These are phyloP conservation scores for Xestoiulus laeticollis DNA, from an alignment of 2,888 invertebrate species.

Conservation along the genomic window DNA sequence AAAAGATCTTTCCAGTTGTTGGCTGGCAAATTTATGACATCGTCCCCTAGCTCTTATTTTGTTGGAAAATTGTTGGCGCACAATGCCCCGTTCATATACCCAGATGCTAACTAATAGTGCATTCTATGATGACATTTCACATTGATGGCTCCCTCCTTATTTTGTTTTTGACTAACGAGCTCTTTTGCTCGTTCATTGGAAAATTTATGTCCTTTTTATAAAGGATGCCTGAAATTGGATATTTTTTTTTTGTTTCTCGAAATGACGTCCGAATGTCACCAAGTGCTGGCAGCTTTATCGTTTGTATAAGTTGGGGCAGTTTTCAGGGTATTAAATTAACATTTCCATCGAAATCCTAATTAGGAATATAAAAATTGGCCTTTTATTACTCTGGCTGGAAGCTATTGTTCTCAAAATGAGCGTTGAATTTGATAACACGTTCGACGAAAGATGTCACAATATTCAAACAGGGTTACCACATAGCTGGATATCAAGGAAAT, in stretches of 20 bases:
- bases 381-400: too few relatives aligned
- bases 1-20: conserved; percentile 26
- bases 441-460: too few relatives aligned
- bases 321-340: not conserved
- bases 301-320: not conserved
- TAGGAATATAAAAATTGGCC: not conserved
- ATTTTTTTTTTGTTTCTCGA: not conserved
- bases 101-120: conserved; percentile 5
- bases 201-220: not conserved
- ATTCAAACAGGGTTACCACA: too few relatives aligned
- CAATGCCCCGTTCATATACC: conserved; percentile 17
- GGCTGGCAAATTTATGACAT: not conserved
- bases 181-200: not conserved
- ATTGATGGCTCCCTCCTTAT: not conserved
- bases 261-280: not conserved
- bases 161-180: conserved; percentile 26
- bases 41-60: not conserved
- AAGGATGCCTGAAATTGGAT: conserved; percentile 1
- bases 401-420: too few relatives aligned
- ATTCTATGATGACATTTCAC: conserved; percentile 5
- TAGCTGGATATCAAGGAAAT: too few relatives aligned
- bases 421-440: too few relatives aligned
- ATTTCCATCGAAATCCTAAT: not conserved
- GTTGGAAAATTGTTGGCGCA: not conserved
- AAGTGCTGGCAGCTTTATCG: not conserved